These are phyloP conservation scores for Synanthedon tipuliformis DNA, from an alignment of 2,888 invertebrate species.

Conservation along the genomic window DNA sequence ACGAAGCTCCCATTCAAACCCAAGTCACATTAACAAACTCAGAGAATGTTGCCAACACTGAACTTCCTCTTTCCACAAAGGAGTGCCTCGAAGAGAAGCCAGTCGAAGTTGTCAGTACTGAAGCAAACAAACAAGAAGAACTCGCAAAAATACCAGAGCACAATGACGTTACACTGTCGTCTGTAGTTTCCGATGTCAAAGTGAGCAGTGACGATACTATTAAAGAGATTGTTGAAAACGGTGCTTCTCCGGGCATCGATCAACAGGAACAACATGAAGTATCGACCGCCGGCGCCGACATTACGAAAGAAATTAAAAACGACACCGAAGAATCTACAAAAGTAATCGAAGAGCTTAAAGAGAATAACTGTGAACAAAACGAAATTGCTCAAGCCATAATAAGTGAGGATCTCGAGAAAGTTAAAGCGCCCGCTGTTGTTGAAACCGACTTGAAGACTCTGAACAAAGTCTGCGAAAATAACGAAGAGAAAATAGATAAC, in stretches of 20 bases:
- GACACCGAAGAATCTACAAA: neutral
- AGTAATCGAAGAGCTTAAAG: slow-evolving; percentile 1
- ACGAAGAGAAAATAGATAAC: neutral
- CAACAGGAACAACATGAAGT: too few species aligned
- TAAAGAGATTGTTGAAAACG: too few species aligned
- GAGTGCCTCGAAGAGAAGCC: slow-evolving; percentile 2
- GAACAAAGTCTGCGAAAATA: too few species aligned
- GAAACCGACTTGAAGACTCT: too few species aligned
- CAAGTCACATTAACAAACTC: slow-evolving; percentile 3
- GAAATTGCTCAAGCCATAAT: too few species aligned
- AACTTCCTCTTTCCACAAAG: slow-evolving; percentile 7
- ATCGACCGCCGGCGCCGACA: neutral
- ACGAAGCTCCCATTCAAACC: slow-evolving; percentile 1
- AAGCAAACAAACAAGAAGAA: neutral
- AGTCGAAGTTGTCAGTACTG: neutral
- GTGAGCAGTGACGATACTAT: too few species aligned
- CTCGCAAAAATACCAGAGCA: too few species aligned
- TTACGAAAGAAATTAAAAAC: slow-evolving; percentile 1
- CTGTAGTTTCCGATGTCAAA: too few species aligned
- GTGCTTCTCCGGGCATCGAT: too few species aligned
- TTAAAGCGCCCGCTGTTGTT: too few species aligned
- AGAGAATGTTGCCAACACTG: slow-evolving; percentile 3
- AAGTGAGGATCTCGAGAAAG: too few species aligned
- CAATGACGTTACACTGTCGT: too few species aligned
- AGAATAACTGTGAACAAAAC: neutral